Base-by-base conservation (phyloP, 2,113 vertebrate species). In the Motacilla alba region DNA sequence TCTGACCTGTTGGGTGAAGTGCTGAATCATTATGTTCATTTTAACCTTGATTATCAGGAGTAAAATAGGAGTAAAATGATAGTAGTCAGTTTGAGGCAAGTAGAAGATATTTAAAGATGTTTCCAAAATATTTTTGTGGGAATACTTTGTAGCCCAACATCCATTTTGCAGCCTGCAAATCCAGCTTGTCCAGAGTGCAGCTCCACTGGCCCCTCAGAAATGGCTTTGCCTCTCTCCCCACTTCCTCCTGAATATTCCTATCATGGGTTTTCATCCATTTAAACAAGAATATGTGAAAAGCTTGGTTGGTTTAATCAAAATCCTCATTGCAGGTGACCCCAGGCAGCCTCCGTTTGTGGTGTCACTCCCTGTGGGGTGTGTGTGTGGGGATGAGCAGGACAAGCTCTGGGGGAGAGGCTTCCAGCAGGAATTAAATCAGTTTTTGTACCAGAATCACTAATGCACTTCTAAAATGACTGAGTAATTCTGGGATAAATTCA, bases 401-500 rank as follows among this genome's bases (percentile, higher is more conserved):
- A 9, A 28, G 75, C 49, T 83, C 62, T 35, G n/a, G 0, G 6
- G 53, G 74, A 87, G 85, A 66, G 70, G 11, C 3, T 59, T 66
- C 70, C 39, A 5, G 86, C 83, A 81, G 64, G 82, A 81, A 18
- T 84, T 13, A 8, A 90, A 77, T 80, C 62, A 28, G 3, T 68
- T 92, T 55, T 47, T 31, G 17, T 39, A 35, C 47, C 55, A 67
- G 70, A 73, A 59, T 64, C 83, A 60, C 63, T 64, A 66, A 60
- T 77, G 70, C 75, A 33, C 47, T 94, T 62, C 50, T 52, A 5
- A 92, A 92, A 44, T 56, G 72, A 33, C 75, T 88, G 41, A 1
- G 58, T 86, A 89, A 90, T 72, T 89, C 83, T 84, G 80, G 89
- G 85, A 83, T 87, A 64, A 90, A 95, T 81, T 91, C 68, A 55